Evolutionary conservation across 2,888 invertebrate species (phyloP).

Genomic region (Drosophila nigricruria): DNA sequence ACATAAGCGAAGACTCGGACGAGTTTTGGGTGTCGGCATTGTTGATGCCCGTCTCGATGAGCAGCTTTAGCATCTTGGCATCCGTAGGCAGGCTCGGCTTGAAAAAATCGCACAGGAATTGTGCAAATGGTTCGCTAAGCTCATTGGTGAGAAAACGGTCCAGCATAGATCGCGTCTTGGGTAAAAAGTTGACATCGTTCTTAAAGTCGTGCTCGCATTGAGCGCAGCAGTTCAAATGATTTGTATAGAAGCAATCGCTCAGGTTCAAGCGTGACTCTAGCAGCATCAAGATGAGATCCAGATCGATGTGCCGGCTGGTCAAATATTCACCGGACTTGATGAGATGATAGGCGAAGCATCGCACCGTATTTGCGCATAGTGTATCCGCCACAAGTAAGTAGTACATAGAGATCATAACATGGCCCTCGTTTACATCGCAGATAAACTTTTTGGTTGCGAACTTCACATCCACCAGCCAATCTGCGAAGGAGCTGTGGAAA

Average conservation of each 20-base stretch:
- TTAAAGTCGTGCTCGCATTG: conserved; percentile 85
- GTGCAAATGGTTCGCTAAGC: conserved; percentile 83
- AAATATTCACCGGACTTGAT: conserved; percentile 89
- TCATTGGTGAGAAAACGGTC: conserved; percentile 85
- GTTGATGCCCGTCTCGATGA: conserved; percentile 91
- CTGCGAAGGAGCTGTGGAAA: conserved; percentile 97
- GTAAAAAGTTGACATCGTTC: conserved; percentile 83
- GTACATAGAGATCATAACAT: conserved; percentile 94
- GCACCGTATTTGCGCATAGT: conserved; percentile 90
- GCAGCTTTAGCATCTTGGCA: conserved; percentile 89
- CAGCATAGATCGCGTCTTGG: conserved; percentile 84
- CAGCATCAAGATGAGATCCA: conserved; percentile 84
- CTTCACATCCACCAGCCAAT: conserved; percentile 98
- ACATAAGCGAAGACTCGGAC: conserved; percentile 85
- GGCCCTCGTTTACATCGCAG: conserved; percentile 94
- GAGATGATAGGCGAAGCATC: conserved; percentile 90
- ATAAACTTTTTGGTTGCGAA: conserved; percentile 98
- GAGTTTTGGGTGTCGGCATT: conserved; percentile 85
- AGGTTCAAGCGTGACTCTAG: conserved; percentile 84
- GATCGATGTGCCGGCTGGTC: conserved; percentile 81
- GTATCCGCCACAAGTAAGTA: conserved; percentile 90
- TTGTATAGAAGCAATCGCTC: conserved; percentile 85
- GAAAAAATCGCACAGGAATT: conserved; percentile 86
- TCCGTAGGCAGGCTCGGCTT: conserved; percentile 89
- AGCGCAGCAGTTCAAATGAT: conserved; percentile 86